Evolutionary conservation across 2,113 vertebrate genomes (phyloP).

Genomic region (Daboia siamensis): DNA sequence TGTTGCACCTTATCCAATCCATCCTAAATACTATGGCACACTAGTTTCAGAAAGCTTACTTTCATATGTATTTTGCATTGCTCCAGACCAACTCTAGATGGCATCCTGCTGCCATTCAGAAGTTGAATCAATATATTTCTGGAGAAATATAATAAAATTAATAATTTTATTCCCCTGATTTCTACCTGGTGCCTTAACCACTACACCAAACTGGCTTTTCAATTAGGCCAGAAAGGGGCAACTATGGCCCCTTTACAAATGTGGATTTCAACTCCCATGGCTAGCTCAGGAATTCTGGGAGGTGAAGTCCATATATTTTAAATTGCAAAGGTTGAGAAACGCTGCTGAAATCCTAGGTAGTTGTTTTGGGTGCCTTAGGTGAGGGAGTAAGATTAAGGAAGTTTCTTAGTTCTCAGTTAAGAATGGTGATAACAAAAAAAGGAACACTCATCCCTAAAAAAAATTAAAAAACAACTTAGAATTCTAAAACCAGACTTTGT

Average conservation of each 20-base stretch:
- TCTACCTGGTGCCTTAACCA: background rate
- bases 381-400: background rate
- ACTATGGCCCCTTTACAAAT: background rate
- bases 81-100: background rate
- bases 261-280: background rate
- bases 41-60: background rate
- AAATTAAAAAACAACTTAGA: background rate
- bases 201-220: background rate
- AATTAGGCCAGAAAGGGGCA: background rate
- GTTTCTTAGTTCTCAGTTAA: background rate
- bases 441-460: background rate
- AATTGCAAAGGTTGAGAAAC: background rate
- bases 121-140: background rate
- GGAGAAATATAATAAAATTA: background rate
- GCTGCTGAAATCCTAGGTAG: background rate
- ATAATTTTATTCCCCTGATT: background rate
- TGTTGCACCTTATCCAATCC: background rate
- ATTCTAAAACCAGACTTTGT: background rate
- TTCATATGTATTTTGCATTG: background rate
- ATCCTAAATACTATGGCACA: background rate
- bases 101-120: background rate
- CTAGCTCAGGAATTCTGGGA: background rate
- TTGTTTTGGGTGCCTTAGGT: background rate
- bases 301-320: background rate
- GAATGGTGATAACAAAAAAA: background rate